Evolutionary conservation across 1,140 invertebrate species (phyloP).

Genomic region (Nylanderia fulva): DNA sequence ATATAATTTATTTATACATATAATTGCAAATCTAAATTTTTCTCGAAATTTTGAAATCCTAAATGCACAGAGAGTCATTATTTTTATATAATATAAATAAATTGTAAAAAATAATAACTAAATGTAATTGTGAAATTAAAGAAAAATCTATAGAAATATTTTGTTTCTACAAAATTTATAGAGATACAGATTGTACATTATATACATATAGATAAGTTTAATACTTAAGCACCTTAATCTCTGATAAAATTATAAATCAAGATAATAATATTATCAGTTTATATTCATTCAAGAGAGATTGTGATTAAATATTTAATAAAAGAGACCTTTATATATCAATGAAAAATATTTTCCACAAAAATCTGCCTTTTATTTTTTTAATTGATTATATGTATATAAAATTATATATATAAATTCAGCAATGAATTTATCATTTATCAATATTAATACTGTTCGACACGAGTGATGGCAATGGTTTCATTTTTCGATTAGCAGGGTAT

Average conservation of each 20-base stretch:
- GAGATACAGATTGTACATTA: neutral
- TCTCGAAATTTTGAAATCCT: neutral
- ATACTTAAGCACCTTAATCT: neutral
- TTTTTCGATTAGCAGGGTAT: neutral
- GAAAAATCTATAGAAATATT: too few relatives aligned
- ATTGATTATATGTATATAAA: too few relatives aligned
- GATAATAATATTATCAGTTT: neutral
- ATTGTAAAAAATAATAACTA: neutral
- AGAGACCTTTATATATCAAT: too few relatives aligned
- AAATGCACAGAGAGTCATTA: neutral
- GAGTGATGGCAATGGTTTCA: conserved; percentile 1
- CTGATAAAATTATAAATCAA: conserved; percentile 9
- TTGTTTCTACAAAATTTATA: conserved; percentile 3
- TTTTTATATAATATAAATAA: neutral
- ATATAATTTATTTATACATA: conserved; percentile 34
- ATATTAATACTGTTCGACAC: neutral
- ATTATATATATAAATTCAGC: neutral
- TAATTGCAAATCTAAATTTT: neutral
- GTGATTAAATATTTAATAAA: too few relatives aligned
- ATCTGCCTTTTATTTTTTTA: too few relatives aligned
- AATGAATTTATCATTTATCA: neutral
- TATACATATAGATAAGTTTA: conserved; percentile 6
- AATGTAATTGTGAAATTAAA: neutral
- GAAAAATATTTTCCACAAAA: too few relatives aligned
- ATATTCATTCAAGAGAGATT: too few relatives aligned